Base-by-base conservation (phyloP, 1,140 invertebrate genomes). In the Antheraea pernyi region DNA sequence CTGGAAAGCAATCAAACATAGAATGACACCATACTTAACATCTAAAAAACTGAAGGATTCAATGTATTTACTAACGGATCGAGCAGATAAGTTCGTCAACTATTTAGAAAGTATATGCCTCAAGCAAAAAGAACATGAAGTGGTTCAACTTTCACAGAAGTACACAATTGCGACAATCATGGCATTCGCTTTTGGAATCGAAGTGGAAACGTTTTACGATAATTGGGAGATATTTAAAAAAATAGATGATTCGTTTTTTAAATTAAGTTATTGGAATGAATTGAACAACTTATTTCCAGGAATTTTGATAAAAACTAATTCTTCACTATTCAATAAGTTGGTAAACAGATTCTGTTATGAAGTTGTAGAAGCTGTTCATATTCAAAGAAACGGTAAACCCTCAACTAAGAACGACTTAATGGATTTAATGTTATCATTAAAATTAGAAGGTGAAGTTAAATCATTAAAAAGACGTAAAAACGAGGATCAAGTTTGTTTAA, bases 1-100 rank as follows among this genome's bases (percentile, higher is more conserved):
- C 67, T 95, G 94, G 95, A 91, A 86, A 61, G 83, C 80, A 42
- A 66, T 95, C 0, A 82, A 94, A 39, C 73, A 80, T 0, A 94
- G 94, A 67, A 67, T 95, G 5, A 92, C 92, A 0, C 94, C 94
- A 0, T 91, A 93, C 7, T 95, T 95, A 72, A 93, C 94, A 0
- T 89, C 94, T 0, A 92, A 89, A 5, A 95, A 94, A 81, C 82
- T 95, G 9, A 95, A 94, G 75, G 76, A 74, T 16, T 94, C 94
- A 91, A 78, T 91, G 37, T 72, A 82, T 10, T 72, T 83, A 6
- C 76, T 93, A 0, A 64, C 79, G 0, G 72, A 76, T 66, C 80
- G 84, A 16, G 81, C 74, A 0, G 76, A 86, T 11, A 77, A 86
- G 71, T 82, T 93, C 69, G 67, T 73, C 0, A 69, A 80, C 2